These are phyloP conservation scores for Dryoscopus gambensis DNA, from an alignment of 2,113 vertebrate species.

Conservation along the genomic window DNA sequence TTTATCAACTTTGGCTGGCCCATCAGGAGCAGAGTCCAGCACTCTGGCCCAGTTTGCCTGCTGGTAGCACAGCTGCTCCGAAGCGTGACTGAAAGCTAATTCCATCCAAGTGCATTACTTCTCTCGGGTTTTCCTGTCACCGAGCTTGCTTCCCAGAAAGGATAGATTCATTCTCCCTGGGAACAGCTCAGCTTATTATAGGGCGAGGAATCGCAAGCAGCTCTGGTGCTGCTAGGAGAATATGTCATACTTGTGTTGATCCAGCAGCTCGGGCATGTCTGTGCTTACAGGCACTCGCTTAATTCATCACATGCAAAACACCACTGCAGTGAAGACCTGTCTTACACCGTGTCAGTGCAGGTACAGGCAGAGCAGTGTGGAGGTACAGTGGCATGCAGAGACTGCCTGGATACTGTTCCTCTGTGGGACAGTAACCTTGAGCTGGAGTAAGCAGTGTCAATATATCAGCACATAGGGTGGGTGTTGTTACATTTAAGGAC, in stretches of 20 bases:
- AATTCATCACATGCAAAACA: neutral
- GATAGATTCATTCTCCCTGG: slow-evolving; percentile 32
- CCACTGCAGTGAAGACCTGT: neutral
- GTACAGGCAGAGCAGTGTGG: neutral
- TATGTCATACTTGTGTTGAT: slow-evolving; percentile 9
- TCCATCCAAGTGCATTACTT: slow-evolving; percentile 33
- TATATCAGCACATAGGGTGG: neutral
- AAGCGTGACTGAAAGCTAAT: slow-evolving; percentile 57
- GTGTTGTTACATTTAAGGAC: neutral
- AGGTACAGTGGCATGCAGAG: neutral
- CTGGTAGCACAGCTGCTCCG: slow-evolving; percentile 26
- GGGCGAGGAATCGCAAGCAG: slow-evolving; percentile 50
- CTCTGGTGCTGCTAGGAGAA: neutral
- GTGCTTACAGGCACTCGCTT: neutral
- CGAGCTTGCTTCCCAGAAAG: slow-evolving; percentile 11
- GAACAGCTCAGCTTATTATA: slow-evolving; percentile 62
- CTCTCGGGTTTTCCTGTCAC: slow-evolving; percentile 27
- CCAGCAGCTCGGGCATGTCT: neutral
- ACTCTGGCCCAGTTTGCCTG: neutral
- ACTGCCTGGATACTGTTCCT: neutral
- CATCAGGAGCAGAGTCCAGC: neutral
- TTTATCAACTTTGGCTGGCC: neutral
- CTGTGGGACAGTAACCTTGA: neutral
- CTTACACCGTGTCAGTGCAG: neutral
- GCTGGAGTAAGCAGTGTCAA: neutral